These are phyloP conservation scores for Tinea semifulvella DNA, from an alignment of 2,888 invertebrate genomes.

Conservation along the genomic window DNA sequence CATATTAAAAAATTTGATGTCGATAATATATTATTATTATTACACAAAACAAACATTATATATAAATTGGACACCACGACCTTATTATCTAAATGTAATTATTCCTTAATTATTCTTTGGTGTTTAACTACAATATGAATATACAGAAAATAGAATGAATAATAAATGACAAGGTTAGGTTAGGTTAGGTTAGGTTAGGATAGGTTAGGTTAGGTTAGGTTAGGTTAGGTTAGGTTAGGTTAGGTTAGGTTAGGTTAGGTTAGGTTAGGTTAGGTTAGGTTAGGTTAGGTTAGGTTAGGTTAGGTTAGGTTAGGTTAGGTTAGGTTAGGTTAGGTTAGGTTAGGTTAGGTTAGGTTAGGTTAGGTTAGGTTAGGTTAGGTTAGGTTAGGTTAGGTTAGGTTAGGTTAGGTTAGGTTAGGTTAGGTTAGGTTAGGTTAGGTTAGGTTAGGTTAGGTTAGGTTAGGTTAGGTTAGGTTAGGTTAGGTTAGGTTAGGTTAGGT, in stretches of 20 bases:
- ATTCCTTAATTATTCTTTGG: no score
- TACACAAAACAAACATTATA: no score
- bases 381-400: conserved; percentile 17
- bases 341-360: conserved; percentile 17
- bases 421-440: conserved; percentile 18
- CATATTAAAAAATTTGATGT: no score
- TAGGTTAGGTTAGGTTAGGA: conserved; percentile 18
- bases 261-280: conserved; percentile 15
- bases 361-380: conserved; percentile 17
- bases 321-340: conserved; percentile 18
- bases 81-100: no score
- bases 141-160: no score
- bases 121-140: no score
- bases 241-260: conserved; percentile 15
- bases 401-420: no score
- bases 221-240: conserved; percentile 7
- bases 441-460: conserved; percentile 17
- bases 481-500: conserved; percentile 14
- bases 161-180: conserved; percentile 16
- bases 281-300: conserved; percentile 17
- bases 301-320: conserved; percentile 17
- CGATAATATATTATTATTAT: no score
- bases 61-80: no score
- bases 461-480: conserved; percentile 15
- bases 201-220: conserved; percentile 16